Conservation (phyloP, 1,140 invertebrate genomes). For the Stegodyphus dumicola region DNA sequence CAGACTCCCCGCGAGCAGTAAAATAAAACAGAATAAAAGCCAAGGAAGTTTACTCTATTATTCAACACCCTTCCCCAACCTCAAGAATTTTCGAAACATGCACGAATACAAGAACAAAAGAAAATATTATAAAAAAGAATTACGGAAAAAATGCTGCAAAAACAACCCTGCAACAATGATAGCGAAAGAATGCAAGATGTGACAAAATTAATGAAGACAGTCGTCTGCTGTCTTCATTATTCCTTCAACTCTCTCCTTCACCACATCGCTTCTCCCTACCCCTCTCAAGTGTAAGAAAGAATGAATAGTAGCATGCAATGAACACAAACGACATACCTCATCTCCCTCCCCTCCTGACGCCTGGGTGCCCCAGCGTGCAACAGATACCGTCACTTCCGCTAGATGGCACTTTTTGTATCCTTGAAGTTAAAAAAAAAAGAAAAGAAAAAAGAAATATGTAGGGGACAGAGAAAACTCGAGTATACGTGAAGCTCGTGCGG, state of each 20-base stretch:
- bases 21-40: no score
- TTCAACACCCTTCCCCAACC: no score
- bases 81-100: no score
- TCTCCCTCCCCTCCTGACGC: background rate
- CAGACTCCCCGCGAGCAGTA: no score
- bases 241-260: background rate
- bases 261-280: no score
- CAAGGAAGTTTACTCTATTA: no score
- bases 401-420: constrained; percentile 31
- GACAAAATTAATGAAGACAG: constrained; percentile 58
- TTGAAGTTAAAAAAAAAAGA: no score
- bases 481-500: no score
- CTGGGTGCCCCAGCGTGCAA: background rate
- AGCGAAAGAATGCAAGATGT: constrained; percentile 23
- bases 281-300: background rate
- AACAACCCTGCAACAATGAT: background rate
- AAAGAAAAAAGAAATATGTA: no score
- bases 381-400: constrained; percentile 15
- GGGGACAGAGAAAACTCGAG: no score
- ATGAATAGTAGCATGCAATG: background rate
- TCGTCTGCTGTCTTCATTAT: constrained; percentile 43
- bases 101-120: no score
- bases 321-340: background rate
- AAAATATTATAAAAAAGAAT: no score
- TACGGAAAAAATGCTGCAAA: background rate